A percentile compares a stretch with the other conserved stretches of the same genome.
phyloP scores from a whole-genome alignment of 2,113 vertebrate species.

The Edolisoma coerulescens region DNA sequence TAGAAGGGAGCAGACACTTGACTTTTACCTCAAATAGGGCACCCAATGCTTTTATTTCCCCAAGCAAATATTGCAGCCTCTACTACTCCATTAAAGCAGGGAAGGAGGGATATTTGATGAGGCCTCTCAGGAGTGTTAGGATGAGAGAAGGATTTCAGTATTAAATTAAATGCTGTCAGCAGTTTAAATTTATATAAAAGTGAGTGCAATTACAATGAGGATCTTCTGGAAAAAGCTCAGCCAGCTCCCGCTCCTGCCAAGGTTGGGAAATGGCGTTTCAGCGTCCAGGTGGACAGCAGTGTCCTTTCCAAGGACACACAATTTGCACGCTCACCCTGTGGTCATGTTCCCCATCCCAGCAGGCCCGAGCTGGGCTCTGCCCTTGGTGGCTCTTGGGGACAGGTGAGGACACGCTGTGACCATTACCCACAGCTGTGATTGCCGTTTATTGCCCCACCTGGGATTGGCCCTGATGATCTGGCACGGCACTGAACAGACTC shows the following conservation, averaged over 20 bases:
- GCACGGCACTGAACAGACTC: background rate
- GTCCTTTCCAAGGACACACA: background rate
- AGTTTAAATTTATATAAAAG: background rate
- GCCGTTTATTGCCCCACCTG: background rate
- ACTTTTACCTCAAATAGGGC: background rate
- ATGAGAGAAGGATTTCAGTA: background rate
- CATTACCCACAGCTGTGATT: background rate
- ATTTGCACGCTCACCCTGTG: accelerated
- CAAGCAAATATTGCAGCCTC: background rate
- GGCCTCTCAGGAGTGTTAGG: background rate
- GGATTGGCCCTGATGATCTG: background rate
- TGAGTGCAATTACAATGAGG: background rate
- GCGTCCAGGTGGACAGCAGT: background rate
- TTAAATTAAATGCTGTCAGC: background rate
- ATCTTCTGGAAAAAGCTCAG: background rate
- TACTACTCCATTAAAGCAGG: background rate
- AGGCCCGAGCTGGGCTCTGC: background rate
- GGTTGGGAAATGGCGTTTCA: accelerated
- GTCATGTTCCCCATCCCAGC: accelerated
- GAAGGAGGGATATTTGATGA: background rate
- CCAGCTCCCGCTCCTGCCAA: background rate
- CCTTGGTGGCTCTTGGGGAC: background rate
- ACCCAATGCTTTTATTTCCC: background rate
- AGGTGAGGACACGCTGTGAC: accelerated
- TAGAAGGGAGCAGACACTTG: background rate